Conservation (phyloP, 2,888 invertebrate genomes). For the Schizotus pectinicornis region DNA sequence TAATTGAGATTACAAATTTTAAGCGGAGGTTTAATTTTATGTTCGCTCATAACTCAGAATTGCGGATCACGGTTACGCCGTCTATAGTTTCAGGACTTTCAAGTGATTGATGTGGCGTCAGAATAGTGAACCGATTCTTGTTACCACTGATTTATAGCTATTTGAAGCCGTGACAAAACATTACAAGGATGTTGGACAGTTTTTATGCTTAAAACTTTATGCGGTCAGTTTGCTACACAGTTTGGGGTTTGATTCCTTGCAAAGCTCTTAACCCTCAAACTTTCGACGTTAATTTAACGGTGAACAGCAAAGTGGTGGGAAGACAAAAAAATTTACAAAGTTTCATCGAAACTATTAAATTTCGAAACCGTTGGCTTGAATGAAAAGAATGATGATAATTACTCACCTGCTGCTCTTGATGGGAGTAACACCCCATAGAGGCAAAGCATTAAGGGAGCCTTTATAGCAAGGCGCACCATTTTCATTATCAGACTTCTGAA, state of each 20-base stretch:
- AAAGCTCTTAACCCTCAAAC: slow-evolving; percentile 13
- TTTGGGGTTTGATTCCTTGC: slow-evolving; percentile 16
- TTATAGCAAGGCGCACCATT: slow-evolving; percentile 44
- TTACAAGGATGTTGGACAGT: slow-evolving; percentile 18
- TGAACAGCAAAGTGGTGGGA: slow-evolving; percentile 2
- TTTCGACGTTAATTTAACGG: slow-evolving; percentile 15
- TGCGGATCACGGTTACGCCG: no score
- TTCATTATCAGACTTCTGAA: slow-evolving; percentile 35
- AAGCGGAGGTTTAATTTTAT: no score
- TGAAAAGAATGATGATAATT: slow-evolving; percentile 1
- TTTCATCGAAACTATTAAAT: no score
- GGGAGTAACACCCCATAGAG: slow-evolving; percentile 41
- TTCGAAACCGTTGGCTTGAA: no score
- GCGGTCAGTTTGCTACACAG: slow-evolving; percentile 20
- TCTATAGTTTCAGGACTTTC: not conserved
- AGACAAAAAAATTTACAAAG: not conserved
- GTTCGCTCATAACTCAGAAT: no score
- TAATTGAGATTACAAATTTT: no score
- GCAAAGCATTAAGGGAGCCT: slow-evolving; percentile 43
- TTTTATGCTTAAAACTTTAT: slow-evolving; percentile 18
- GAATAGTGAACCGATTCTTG: slow-evolving; percentile 38
- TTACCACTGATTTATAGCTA: slow-evolving; percentile 31
- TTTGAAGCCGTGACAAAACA: slow-evolving; percentile 23
- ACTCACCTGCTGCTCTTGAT: slow-evolving; percentile 43
- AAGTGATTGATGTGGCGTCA: slow-evolving; percentile 37